phyloP scores from a whole-genome alignment of 2,888 invertebrate genomes.

The Deroplatys truncata region DNA sequence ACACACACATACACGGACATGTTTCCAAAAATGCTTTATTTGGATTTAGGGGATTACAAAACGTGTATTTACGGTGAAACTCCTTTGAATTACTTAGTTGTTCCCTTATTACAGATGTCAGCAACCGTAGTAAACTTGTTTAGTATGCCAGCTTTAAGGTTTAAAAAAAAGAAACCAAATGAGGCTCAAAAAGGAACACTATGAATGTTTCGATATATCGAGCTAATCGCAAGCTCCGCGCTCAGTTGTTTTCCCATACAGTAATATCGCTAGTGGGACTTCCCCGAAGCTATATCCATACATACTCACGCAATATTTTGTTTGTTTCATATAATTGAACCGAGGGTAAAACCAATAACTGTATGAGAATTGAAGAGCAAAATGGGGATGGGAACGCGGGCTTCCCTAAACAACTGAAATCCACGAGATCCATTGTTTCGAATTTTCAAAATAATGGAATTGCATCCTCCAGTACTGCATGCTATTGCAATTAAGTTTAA shows the following conservation, averaged over 20 bases:
- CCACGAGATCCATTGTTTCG: background rate
- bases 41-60: no score
- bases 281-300: background rate
- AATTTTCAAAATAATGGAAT: background rate
- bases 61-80: no score
- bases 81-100: no score
- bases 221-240: background rate
- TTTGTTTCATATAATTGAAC: background rate
- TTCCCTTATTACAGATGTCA: no score
- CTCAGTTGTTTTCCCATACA: background rate
- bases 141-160: background rate
- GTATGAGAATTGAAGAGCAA: background rate
- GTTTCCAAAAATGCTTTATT: no score
- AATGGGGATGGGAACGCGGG: background rate
- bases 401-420: background rate
- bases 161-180: background rate
- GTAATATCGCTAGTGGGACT: background rate
- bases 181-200: background rate
- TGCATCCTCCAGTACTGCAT: background rate
- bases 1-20: no score
- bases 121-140: no score
- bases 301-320: background rate
- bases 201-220: background rate
- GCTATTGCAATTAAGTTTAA: background rate
- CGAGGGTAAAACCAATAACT: background rate